Evolutionary conservation across 92 coral and sea anemone species (phyloP).

Genomic region (Actinernus sp.): DNA sequence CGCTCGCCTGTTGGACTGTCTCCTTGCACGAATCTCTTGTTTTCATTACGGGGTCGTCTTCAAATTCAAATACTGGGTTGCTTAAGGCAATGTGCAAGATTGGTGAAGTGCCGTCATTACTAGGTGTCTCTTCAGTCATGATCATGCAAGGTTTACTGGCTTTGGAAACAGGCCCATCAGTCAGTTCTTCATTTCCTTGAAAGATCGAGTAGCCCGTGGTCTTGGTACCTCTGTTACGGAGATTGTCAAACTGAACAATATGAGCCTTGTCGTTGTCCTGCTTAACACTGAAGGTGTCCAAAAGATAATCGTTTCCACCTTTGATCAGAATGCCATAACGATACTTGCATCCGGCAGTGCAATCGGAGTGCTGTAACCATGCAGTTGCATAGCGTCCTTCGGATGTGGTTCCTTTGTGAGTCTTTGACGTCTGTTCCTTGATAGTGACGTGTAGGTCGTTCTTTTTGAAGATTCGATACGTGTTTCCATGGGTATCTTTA

Average conservation of each 20-base stretch:
- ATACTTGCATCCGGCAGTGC: conserved; percentile 5
- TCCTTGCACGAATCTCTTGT: not conserved
- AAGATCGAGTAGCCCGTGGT: conserved; percentile 3
- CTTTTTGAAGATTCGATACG: conserved; percentile 50
- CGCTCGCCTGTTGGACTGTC: not conserved
- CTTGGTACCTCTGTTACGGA: conserved; percentile 3
- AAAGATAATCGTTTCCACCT: not conserved
- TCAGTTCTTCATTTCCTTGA: not conserved
- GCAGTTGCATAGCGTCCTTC: conserved; percentile 30
- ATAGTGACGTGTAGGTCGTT: conserved; percentile 26
- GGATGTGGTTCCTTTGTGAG: conserved; percentile 10
- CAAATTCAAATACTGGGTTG: conserved; percentile 6
- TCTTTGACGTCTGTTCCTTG: conserved; percentile 39
- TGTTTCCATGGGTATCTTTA: conserved; percentile 71
- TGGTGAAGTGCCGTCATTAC: no score
- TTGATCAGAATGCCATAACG: conserved; percentile 23
- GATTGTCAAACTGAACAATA: conserved; percentile 3
- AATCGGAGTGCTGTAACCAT: conserved; percentile 23
- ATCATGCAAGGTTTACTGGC: conserved; percentile 10
- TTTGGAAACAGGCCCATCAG: conserved; percentile 15
- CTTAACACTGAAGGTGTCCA: not conserved
- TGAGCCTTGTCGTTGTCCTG: not conserved
- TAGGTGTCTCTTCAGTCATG: conserved; percentile 14
- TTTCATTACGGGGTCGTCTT: not conserved
- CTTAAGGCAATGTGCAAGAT: conserved; percentile 20